phyloP scores from a whole-genome alignment of 2,797 vertebrate genomes.

The Aeoliscus strigatus region DNA sequence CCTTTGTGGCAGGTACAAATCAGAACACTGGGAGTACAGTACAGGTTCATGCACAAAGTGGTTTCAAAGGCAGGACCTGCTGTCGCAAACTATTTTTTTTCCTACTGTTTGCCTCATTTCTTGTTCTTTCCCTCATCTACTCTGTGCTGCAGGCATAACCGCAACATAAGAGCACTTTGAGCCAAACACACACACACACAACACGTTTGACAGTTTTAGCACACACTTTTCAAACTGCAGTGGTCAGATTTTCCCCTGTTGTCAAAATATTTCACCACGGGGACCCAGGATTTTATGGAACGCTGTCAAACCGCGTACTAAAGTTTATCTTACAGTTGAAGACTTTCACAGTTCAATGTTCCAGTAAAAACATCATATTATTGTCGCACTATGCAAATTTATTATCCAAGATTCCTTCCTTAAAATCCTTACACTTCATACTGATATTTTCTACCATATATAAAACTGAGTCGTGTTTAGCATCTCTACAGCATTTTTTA shows the following conservation, averaged over 20 bases:
- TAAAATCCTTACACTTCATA: no score
- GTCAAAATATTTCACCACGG: no score
- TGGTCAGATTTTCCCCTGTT: slow-evolving; percentile 40
- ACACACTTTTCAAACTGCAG: slow-evolving; percentile 44
- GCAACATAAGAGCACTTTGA: slow-evolving; percentile 34
- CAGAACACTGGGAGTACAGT: background rate
- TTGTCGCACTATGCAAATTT: no score
- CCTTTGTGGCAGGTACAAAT: no score
- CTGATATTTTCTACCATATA: no score
- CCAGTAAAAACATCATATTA: background rate
- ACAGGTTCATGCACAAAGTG: slow-evolving; percentile 2
- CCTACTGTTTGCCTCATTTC: no score
- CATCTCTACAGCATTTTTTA: no score
- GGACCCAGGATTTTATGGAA: slow-evolving; percentile 19
- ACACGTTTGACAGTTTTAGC: slow-evolving; percentile 52
- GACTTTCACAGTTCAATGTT: slow-evolving; percentile 7
- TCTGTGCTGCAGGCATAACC: slow-evolving; percentile 15
- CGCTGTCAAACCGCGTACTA: slow-evolving; percentile 28
- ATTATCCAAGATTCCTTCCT: slow-evolving; percentile 19
- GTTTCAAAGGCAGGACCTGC: slow-evolving; percentile 7
- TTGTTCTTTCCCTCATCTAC: slow-evolving; percentile 8
- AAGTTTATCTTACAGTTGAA: slow-evolving; percentile 8
- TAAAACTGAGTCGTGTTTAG: no score
- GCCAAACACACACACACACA: no score
- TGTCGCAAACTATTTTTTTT: no score